A percentile compares a stretch with the other conserved stretches of the same genome.
phyloP scores from a whole-genome alignment of 1,140 invertebrate genomes.

The Anadara kagoshimensis region DNA sequence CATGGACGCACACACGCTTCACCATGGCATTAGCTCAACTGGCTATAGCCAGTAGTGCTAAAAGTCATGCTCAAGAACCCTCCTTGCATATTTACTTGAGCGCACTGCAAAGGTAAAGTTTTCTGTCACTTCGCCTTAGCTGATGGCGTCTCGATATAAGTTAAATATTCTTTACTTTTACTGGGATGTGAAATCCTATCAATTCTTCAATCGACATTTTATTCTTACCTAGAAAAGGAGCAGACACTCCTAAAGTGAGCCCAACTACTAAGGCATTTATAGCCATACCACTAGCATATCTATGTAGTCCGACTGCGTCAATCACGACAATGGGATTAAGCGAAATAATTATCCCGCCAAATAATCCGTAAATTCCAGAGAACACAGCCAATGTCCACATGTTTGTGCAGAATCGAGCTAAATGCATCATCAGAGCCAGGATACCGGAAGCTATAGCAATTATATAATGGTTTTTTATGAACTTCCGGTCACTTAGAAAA shows the following conservation, averaged over 20 bases:
- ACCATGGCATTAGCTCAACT: too few species aligned
- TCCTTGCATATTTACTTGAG: too few species aligned
- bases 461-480: slow-evolving; percentile 1
- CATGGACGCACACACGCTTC: too few species aligned
- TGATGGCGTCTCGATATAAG: too few species aligned
- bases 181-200: too few species aligned
- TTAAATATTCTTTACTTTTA: too few species aligned
- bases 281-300: slow-evolving; percentile 24
- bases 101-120: too few species aligned
- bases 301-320: slow-evolving; percentile 31
- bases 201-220: too few species aligned
- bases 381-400: slow-evolving; percentile 28
- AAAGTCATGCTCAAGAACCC: too few species aligned
- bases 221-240: slow-evolving; percentile 31
- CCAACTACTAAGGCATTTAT: slow-evolving; percentile 21
- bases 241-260: slow-evolving; percentile 11
- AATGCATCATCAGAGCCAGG: slow-evolving; percentile 3
- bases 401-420: slow-evolving; percentile 20
- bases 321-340: slow-evolving; percentile 21
- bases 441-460: slow-evolving; percentile 1
- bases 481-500: slow-evolving; percentile 5
- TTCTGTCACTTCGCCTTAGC: too few species aligned
- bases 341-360: slow-evolving; percentile 29
- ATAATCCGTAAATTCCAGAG: slow-evolving; percentile 15
- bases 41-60: too few species aligned